Evolutionary conservation across 1,140 invertebrate species (phyloP).

Genomic region (Metopolophium dirhodum): DNA sequence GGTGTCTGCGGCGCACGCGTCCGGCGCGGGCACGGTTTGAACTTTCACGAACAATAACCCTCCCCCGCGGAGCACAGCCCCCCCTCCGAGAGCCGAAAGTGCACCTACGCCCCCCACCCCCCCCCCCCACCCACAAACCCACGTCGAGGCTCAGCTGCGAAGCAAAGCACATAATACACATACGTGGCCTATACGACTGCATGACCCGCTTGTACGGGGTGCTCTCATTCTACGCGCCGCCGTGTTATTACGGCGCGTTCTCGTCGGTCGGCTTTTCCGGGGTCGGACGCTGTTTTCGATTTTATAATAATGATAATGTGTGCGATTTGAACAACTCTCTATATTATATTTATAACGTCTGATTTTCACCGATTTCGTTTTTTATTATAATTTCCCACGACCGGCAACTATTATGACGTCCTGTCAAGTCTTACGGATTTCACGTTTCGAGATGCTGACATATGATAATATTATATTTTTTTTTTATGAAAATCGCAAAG

Average conservation of each 20-base stretch:
- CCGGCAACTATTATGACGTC: too few species aligned
- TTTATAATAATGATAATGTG: too few species aligned
- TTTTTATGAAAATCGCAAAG: neutral
- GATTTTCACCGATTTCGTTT: too few species aligned
- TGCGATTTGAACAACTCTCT: neutral
- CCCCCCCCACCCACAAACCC: too few species aligned
- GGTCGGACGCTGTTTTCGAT: neutral
- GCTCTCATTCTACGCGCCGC: neutral
- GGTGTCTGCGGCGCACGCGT: neutral
- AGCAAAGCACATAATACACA: neutral
- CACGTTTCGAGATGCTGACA: too few species aligned
- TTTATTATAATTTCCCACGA: too few species aligned
- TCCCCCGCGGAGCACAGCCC: neutral
- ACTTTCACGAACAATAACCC: neutral
- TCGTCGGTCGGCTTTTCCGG: neutral
- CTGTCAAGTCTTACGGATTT: neutral
- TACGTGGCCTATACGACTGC: neutral
- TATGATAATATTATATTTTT: neutral
- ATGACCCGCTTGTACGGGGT: neutral
- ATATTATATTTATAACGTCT: too few species aligned
- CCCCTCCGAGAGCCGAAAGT: neutral
- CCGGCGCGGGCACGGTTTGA: neutral
- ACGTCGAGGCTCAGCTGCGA: neutral
- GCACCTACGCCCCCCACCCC: neutral
- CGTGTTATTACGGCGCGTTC: neutral